Percentiles rank a stretch among this genome's conserved stretches.
These are phyloP conservation scores for Macroglossus sobrinus DNA, from an alignment of 2,113 vertebrate species.

Conservation along the genomic window DNA sequence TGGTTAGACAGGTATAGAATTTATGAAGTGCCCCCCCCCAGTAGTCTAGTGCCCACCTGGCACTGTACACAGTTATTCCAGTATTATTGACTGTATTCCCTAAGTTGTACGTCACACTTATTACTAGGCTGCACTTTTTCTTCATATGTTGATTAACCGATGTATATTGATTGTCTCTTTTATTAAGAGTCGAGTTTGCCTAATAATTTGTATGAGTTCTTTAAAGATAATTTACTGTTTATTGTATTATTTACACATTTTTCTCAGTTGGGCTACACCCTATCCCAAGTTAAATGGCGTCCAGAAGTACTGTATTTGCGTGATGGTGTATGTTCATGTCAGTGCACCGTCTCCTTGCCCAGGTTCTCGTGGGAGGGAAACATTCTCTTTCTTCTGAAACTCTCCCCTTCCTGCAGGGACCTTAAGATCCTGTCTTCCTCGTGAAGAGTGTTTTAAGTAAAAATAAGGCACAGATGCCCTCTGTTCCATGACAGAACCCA, in stretches of 20 bases:
- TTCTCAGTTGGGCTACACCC: not conserved
- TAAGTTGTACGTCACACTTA: not conserved
- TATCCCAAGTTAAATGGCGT: not conserved
- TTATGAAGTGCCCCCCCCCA: too few species aligned
- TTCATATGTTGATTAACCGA: not conserved
- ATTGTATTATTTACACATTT: not conserved
- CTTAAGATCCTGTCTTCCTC: not conserved
- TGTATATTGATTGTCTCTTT: not conserved
- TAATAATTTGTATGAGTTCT: not conserved
- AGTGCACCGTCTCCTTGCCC: fast-evolving
- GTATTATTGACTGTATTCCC: too few species aligned
- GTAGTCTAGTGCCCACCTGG: too few species aligned
- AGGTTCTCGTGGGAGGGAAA: not conserved
- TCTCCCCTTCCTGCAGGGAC: not conserved
- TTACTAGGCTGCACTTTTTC: not conserved
- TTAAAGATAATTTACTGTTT: not conserved
- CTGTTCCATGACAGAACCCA: not conserved
- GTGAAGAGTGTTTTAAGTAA: not conserved
- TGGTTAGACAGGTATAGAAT: too few species aligned
- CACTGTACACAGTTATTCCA: too few species aligned
- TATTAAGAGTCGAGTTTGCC: not conserved
- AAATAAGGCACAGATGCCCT: not conserved
- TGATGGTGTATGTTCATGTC: not conserved
- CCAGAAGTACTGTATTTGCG: too few species aligned
- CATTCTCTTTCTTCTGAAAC: not conserved